Evolutionary conservation across 2,797 vertebrate genomes (phyloP), one percentile per base, ranked within the genome.

Genomic region (Rhyacichthys aspro): DNA sequence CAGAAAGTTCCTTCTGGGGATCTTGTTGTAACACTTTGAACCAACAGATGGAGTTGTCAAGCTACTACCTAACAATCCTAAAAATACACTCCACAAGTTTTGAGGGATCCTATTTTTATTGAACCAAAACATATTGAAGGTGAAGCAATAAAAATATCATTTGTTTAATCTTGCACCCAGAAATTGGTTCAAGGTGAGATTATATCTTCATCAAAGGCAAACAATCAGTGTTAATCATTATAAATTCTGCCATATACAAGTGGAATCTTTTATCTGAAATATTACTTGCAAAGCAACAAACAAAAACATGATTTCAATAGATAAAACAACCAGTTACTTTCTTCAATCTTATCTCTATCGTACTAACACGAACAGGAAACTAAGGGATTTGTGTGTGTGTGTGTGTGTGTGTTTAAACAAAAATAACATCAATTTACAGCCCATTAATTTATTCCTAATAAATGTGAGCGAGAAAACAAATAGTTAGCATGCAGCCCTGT

Each of bases 261-360:
- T 14, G 7, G 14, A 55, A 18, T 46, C 37, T 66, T 70, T 77
- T 59, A 75, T 73, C 18, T 68, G 18, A 63, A 56, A 57, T 36
- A 54, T 16, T 52, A 39, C 58, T 63, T 17, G 7, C 50, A 54
- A 44, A 14, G 43, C 37, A 34, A 15, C 57, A 11, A 1, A 45
- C 44, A 81, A 80, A 69, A 75, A 70, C 72, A 80, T 83, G 64
- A 80, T 57, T 72, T 74, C 36, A 66, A 66, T 55, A 70, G 33
- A 47, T 68, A 70, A 74, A 64, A 66, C 62, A 50, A 16, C 3
- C 17, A 66, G 63, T 63, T 54, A 63, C 67, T 69, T 44, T 42
- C 44, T 59, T 47, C 15, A 23, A 15, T 62, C 39, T 28, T 52
- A 10, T 67, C 45, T 39, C 61, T 47, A 63, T 63, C 55, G 69